Evolutionary conservation across 1,140 invertebrate species (phyloP).

Genomic region (Panagrolaimus sp.): DNA sequence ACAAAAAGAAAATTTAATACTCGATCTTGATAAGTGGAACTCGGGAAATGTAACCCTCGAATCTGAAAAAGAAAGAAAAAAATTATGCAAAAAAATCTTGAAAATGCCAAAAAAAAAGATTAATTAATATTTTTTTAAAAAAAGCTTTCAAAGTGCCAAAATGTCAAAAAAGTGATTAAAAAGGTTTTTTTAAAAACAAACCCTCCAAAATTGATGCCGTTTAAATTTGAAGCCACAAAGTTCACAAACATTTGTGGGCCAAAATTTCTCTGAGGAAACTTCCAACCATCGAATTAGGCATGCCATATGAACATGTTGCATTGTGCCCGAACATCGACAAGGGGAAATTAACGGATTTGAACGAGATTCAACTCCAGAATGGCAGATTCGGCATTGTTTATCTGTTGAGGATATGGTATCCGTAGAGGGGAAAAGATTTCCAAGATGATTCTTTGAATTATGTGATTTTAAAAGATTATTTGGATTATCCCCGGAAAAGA

Average conservation of each 20-base stretch:
- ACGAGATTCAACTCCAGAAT: background rate
- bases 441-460: background rate
- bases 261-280: background rate
- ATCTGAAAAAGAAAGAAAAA: no score
- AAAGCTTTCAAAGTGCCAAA: no score
- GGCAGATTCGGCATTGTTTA: conserved; percentile 7
- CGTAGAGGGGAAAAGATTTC: background rate
- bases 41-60: no score
- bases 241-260: conserved; percentile 4
- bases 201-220: conserved; percentile 7
- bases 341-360: background rate
- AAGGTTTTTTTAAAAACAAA: background rate
- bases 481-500: background rate
- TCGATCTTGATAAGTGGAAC: background rate
- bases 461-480: background rate
- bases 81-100: no score
- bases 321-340: background rate
- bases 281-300: background rate
- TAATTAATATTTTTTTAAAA: no score
- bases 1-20: conserved; percentile 7
- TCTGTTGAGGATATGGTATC: background rate
- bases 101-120: no score
- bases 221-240: background rate
- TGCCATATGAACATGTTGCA: background rate
- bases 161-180: no score